A percentile compares a stretch with the other conserved stretches of the same genome.
Evolutionary conservation across 2,888 invertebrate species (phyloP).

Genomic region (Hartigia nigra): DNA sequence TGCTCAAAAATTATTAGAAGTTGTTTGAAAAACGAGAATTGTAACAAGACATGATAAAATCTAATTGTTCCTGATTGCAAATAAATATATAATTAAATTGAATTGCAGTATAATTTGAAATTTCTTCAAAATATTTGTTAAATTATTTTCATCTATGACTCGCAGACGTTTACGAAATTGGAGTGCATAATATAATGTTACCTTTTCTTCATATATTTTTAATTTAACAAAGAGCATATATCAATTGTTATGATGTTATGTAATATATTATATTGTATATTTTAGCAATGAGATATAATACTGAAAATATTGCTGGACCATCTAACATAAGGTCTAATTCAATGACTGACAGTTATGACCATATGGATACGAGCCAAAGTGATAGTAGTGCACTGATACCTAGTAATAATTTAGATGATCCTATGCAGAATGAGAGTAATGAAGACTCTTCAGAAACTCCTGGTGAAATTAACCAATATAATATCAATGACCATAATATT

Average conservation of each 20-base stretch:
- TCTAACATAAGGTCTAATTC: slow-evolving; percentile 15
- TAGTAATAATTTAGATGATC: background rate
- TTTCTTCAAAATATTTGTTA: background rate
- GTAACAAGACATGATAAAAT: background rate
- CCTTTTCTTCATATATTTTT: background rate
- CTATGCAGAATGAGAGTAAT: background rate
- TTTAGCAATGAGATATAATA: slow-evolving; percentile 31
- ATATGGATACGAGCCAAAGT: slow-evolving; percentile 32
- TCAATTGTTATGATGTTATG: background rate
- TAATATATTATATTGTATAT: background rate
- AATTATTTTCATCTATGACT: background rate
- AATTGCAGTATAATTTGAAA: background rate
- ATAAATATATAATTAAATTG: background rate
- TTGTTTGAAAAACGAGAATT: background rate
- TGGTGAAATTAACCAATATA: background rate
- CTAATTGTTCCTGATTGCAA: background rate
- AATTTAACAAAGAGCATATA: background rate
- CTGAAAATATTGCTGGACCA: slow-evolving; percentile 27
- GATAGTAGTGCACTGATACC: slow-evolving; percentile 2
- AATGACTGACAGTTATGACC: slow-evolving; percentile 27
- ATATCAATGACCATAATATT: background rate
- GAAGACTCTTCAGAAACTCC: background rate
- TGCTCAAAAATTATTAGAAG: background rate
- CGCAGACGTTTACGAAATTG: background rate
- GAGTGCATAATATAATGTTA: background rate